Conservation (phyloP, 2,888 invertebrate genomes). For the Pristionchus japonicus region DNA sequence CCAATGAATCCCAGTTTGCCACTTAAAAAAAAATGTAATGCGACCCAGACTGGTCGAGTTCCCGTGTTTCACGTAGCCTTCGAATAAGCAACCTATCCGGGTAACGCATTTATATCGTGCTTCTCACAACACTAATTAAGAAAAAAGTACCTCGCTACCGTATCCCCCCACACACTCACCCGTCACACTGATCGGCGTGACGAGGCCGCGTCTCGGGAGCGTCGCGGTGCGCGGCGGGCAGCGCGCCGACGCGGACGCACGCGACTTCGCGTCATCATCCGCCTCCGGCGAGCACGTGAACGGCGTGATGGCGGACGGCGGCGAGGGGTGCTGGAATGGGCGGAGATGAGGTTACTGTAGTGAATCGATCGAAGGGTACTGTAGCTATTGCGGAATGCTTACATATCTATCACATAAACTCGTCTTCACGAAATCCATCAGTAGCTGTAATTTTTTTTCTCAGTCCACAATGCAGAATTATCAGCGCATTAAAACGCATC, state of each 20-base stretch:
- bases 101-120: not conserved
- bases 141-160: not conserved
- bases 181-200: slow-evolving; percentile 3
- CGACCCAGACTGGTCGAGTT: not conserved
- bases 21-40: too few species aligned
- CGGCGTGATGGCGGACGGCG: not conserved
- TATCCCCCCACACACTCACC: not conserved
- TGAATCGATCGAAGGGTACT: not conserved
- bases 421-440: too few species aligned
- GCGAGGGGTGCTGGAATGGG: not conserved
- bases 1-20: too few species aligned
- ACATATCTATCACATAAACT: too few species aligned
- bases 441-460: too few species aligned
- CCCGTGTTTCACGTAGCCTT: not conserved
- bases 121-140: not conserved
- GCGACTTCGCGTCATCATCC: not conserved
- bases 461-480: too few species aligned
- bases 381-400: not conserved
- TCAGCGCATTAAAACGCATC: too few species aligned
- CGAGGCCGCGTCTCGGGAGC: not conserved
- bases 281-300: not conserved
- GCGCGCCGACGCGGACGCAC: not conserved
- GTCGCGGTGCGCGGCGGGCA: not conserved
- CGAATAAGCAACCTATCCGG: not conserved
- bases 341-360: not conserved